Percentiles rank a stretch among this genome's conserved stretches.
Evolutionary conservation across 2,797 vertebrate genomes (phyloP).

Genomic region (Pelodytes ibericus): DNA sequence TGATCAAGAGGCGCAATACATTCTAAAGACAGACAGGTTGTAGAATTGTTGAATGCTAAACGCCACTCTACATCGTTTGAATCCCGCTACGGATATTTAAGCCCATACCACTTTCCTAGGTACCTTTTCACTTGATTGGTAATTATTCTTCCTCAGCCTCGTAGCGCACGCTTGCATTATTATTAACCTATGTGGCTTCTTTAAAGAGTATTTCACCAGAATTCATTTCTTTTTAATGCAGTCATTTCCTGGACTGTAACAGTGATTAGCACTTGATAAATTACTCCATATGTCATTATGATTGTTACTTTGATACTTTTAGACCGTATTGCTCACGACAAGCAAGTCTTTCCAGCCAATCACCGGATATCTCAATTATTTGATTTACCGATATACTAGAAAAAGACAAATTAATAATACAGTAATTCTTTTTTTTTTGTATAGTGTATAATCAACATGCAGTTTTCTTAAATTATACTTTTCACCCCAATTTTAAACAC

Average conservation of each 20-base stretch:
- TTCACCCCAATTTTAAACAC: background rate
- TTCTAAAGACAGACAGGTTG: background rate
- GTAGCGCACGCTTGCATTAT: conserved; percentile 18
- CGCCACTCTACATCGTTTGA: conserved; percentile 12
- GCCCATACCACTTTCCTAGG: conserved; percentile 1
- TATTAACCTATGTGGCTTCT: conserved; percentile 53
- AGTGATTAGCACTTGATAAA: conserved; percentile 50
- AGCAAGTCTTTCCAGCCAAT: background rate
- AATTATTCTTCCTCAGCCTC: conserved; percentile 28
- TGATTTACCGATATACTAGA: background rate
- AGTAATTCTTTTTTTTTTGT: too few relatives aligned
- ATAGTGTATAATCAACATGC: background rate
- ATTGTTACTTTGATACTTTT: conserved; percentile 29
- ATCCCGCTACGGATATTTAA: conserved; percentile 11
- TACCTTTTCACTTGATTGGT: conserved; percentile 49
- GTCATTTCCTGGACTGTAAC: conserved; percentile 46
- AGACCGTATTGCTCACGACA: background rate
- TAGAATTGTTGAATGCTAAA: conserved; percentile 8
- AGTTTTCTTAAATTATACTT: background rate
- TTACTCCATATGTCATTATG: conserved; percentile 41
- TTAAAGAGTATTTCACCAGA: conserved; percentile 33
- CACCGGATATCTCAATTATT: background rate
- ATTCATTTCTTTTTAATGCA: conserved; percentile 52
- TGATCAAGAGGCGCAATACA: conserved; percentile 5
- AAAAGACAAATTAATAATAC: background rate